Base-by-base conservation (phyloP, 2,797 vertebrate genomes). In the Peromyscus aztecus region DNA sequence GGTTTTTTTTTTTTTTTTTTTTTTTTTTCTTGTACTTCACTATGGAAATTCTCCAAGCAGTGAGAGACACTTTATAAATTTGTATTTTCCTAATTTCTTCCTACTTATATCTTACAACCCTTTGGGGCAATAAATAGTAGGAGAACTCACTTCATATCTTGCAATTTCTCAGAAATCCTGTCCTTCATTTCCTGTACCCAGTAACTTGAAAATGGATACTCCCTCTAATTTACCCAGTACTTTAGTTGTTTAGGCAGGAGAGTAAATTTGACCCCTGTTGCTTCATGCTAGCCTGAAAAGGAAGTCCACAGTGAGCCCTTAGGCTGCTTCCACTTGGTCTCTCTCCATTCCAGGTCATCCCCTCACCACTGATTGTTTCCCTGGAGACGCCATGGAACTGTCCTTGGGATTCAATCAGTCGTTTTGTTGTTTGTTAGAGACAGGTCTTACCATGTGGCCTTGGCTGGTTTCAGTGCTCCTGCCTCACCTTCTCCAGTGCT, bases 21-120 rank as follows among this genome's bases (percentile, higher is more conserved):
- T 31, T 46, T 17, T 93, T 31, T 55, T 94, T 16, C 46, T 89
- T 40, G 21, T 14, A 29, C 12, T 75, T 91, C 7, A 57, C 31
- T n/a, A 86, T 75, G 31, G 40, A 81, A 85, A 88, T 88, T 84
- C 55, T 93, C 78, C 61, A 81, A 83, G 63, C 89, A 94, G 75
- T 55, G 81, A 71, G 67, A 88, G 24, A 11, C 34, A 37, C 34
- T 73, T 73, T 31, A 71, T 40, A 55, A 12, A 57, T 88, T 55
- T 73, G 23, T 5, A 34, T 55, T 73, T 73, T 37, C 40, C 65
- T 31, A 12, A 31, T 24, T 57, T 57, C 40, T 71, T 52, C 34
- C 23, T 40, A 31, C 17, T 73, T 57, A 21, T 0, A 9, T 88
- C 55, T 88, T 57, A 40, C n/a, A 88, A 57, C 27, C 59, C 86